Evolutionary conservation across 1,140 invertebrate genomes (phyloP).

Genomic region (Orius insidiosus): DNA sequence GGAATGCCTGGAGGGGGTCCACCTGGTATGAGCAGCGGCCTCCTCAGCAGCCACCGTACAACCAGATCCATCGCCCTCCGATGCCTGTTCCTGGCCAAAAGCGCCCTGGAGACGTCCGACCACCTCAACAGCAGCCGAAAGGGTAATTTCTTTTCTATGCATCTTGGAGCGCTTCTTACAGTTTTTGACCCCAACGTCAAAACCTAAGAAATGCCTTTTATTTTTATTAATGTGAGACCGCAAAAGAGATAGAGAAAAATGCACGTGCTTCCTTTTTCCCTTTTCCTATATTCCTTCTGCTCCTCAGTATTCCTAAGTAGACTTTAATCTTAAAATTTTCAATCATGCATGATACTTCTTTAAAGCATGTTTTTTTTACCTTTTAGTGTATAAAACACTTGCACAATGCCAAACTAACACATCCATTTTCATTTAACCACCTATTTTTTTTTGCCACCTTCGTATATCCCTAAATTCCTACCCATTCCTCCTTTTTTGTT

Average conservation of each 20-base stretch:
- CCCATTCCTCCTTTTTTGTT: background rate
- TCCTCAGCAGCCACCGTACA: conserved; percentile 30
- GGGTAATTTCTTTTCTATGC: conserved; percentile 17
- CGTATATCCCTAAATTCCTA: background rate
- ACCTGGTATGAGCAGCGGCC: conserved; percentile 32
- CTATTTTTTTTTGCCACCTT: background rate
- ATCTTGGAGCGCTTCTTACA: conserved; percentile 16
- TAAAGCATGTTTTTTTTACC: too few species aligned
- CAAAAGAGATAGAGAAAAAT: background rate
- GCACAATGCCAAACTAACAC: background rate
- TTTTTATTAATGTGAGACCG: background rate
- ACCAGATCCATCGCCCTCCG: conserved; percentile 37
- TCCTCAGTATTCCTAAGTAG: background rate
- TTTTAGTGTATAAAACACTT: too few species aligned
- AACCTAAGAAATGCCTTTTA: conserved; percentile 12
- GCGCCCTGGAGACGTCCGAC: conserved; percentile 38
- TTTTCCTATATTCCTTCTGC: too few species aligned
- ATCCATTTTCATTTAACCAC: background rate
- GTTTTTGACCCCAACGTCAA: conserved; percentile 16
- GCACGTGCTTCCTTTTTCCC: conserved; percentile 1
- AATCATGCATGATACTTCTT: background rate
- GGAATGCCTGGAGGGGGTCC: conserved; percentile 29
- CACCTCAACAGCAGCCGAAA: conserved; percentile 32
- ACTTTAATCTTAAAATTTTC: background rate
- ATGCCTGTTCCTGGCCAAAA: conserved; percentile 36